A percentile compares a stretch with the other conserved stretches of the same genome.
phyloP scores from a whole-genome alignment of 1,140 invertebrate genomes.

The Drosophila burlai region DNA sequence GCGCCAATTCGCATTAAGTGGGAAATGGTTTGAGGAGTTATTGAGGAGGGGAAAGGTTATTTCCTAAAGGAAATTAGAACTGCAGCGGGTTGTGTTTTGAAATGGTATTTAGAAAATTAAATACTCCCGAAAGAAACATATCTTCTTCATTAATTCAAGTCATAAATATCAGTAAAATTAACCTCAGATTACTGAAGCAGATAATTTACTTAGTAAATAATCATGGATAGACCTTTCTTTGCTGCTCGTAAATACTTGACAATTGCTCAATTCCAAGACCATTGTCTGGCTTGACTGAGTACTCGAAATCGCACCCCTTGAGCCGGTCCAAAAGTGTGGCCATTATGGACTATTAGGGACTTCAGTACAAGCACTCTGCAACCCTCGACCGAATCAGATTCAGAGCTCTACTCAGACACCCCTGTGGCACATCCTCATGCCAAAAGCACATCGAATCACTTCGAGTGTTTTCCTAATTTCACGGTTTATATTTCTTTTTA shows the following conservation, averaged over 20 bases:
- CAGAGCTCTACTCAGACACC: slow-evolving; percentile 2
- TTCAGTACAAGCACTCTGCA: slow-evolving; percentile 4
- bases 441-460: slow-evolving; percentile 70
- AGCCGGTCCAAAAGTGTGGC: slow-evolving; percentile 43
- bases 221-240: not conserved
- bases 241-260: slow-evolving; percentile 26
- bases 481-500: slow-evolving; percentile 67
- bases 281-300: slow-evolving; percentile 14
- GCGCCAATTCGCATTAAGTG: slow-evolving; percentile 11
- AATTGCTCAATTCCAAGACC: slow-evolving; percentile 23
- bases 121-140: not conserved
- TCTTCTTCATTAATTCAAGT: not conserved
- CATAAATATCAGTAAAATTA: not conserved
- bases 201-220: not conserved
- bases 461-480: slow-evolving; percentile 80
- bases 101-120: not conserved
- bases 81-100: not conserved
- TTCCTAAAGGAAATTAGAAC: not conserved
- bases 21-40: not conserved
- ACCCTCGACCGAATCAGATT: slow-evolving; percentile 13
- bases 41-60: not conserved
- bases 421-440: slow-evolving; percentile 3
- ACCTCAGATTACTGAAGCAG: not conserved
- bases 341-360: slow-evolving; percentile 66
- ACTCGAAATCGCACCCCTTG: slow-evolving; percentile 22